Evolutionary conservation across 2,888 invertebrate genomes (phyloP).

Genomic region (Hypomecis punctinalis): DNA sequence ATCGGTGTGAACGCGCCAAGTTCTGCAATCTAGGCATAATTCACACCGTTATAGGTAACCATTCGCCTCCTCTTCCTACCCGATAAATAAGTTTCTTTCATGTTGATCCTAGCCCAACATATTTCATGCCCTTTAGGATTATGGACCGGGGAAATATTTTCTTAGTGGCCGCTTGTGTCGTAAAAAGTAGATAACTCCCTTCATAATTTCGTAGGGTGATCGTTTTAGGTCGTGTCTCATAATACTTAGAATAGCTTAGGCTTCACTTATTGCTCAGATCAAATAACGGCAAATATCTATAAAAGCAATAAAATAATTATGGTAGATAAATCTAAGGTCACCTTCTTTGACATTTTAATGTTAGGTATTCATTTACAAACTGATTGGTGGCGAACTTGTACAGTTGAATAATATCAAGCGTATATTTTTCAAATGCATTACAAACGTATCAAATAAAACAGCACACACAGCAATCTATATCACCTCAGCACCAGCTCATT

Average conservation of each 20-base stretch:
- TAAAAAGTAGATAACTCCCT: constrained; percentile 50
- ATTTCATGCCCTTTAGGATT: constrained; percentile 57
- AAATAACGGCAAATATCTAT: too few relatives aligned
- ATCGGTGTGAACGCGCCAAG: constrained; percentile 48
- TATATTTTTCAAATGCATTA: too few relatives aligned
- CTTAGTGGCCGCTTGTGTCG: constrained; percentile 48
- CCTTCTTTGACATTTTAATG: too few relatives aligned
- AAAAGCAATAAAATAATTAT: too few relatives aligned
- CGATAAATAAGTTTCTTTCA: constrained; percentile 57
- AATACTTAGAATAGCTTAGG: constrained; percentile 22
- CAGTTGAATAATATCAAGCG: too few relatives aligned
- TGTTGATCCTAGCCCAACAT: constrained; percentile 56
- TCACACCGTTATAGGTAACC: constrained; percentile 44
- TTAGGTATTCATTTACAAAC: too few relatives aligned
- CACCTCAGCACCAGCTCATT: constrained; percentile 6
- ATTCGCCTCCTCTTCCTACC: constrained; percentile 41
- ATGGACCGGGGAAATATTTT: constrained; percentile 49
- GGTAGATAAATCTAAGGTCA: too few relatives aligned
- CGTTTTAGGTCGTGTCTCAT: constrained; percentile 30
- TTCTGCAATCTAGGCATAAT: constrained; percentile 54
- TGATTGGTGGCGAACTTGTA: too few relatives aligned
- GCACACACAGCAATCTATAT: neutral
- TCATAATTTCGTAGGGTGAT: constrained; percentile 49
- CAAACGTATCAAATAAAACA: neutral
- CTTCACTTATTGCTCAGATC: too few relatives aligned